Evolutionary conservation across 2,888 invertebrate species (phyloP), one percentile per base, ranked within the genome.

Genomic region (Petrolisthes cinctipes): DNA sequence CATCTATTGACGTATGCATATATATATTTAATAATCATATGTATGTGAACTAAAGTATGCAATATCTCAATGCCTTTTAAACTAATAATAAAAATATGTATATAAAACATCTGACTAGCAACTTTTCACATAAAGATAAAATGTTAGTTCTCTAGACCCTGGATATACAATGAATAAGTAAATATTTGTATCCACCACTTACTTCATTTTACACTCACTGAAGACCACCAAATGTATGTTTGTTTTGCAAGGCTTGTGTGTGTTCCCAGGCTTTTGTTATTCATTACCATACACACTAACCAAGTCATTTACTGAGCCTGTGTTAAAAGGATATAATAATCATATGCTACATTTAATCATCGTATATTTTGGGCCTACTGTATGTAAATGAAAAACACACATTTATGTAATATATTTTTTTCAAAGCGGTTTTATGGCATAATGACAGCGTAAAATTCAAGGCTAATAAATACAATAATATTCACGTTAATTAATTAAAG

Each of bases 81-180:
- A n/a, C n/a, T n/a, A n/a, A n/a, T n/a, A n/a, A n/a, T n/a, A n/a
- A n/a, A n/a, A n/a, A n/a, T n/a, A n/a, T n/a, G n/a, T n/a, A n/a
- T n/a, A n/a, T n/a, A n/a, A 81, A 81, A 81, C n/a, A n/a, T 81
- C 80, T 86, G 85, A 86, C 85, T 86, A 86, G 85, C 75, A 86
- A 86, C 80, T 68, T 86, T 86, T n/a, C 85, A 81, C 85, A 86
- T 71, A 54, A 71, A 78, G 68, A 84, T 78, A 84, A 61, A n/a
- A n/a, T n/a, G n/a, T n/a, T n/a, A n/a, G n/a, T n/a, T n/a, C n/a
- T n/a, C n/a, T n/a, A n/a, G n/a, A n/a, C n/a, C n/a, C n/a, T n/a
- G n/a, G n/a, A n/a, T n/a, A n/a, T n/a, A n/a, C n/a, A n/a, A n/a
- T n/a, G n/a, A n/a, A n/a, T n/a, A n/a, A n/a, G n/a, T n/a, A n/a